These are phyloP conservation scores for Prunella himalayana DNA, from an alignment of 2,113 vertebrate species.

Conservation along the genomic window DNA sequence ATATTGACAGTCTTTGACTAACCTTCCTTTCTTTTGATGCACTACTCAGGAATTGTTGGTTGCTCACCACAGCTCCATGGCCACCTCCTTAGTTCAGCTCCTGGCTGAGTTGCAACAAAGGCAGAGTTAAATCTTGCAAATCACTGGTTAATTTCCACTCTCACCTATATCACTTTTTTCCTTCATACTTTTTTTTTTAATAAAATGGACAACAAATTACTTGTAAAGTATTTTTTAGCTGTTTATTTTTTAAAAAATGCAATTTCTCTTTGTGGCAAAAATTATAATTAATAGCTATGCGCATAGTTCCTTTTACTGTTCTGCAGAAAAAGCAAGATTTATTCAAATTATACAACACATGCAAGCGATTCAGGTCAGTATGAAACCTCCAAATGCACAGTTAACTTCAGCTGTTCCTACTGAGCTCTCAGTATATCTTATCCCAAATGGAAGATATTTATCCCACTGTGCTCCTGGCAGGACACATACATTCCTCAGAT, in stretches of 20 bases:
- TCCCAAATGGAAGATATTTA: conserved; percentile 6
- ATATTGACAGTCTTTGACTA: neutral
- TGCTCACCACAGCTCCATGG: neutral
- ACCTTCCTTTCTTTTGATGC: neutral
- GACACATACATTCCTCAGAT: neutral
- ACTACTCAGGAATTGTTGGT: neutral
- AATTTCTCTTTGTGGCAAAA: neutral
- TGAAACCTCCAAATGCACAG: neutral
- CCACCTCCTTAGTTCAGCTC: neutral
- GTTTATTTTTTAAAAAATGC: neutral
- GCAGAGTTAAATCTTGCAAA: neutral
- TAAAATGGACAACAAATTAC: neutral
- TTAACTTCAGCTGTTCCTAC: conserved; percentile 7
- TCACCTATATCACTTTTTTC: neutral
- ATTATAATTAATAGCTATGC: neutral
- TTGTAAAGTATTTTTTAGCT: neutral
- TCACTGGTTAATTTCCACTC: neutral
- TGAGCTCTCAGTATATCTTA: neutral
- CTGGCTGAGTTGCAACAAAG: neutral
- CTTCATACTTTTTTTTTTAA: neutral
- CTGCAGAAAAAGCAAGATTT: neutral
- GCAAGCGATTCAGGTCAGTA: neutral
- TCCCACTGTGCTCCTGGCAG: conserved; percentile 19
- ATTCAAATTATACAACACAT: neutral
- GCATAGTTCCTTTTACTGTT: neutral